Evolutionary conservation across 2,113 vertebrate species (phyloP).

Genomic region (Rafetus swinhoei): DNA sequence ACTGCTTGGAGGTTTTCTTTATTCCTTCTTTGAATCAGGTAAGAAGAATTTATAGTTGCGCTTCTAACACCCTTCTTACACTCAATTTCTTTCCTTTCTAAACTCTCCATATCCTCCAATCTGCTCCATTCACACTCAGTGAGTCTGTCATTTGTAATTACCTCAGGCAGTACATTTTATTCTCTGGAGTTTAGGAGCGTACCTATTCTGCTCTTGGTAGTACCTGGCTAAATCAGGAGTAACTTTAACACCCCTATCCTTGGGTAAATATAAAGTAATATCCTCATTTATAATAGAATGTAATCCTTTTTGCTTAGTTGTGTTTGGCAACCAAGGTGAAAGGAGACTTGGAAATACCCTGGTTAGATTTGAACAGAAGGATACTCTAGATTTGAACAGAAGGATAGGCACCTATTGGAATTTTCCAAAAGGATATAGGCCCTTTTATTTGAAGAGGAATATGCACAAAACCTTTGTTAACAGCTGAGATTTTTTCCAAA

Average conservation of each 20-base stretch:
- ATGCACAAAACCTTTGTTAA: too few relatives aligned
- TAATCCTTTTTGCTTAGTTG: neutral
- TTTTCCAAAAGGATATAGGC: neutral
- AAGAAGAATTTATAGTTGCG: neutral
- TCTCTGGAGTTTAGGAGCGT: neutral
- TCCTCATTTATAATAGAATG: neutral
- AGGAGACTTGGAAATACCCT: neutral
- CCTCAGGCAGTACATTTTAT: neutral
- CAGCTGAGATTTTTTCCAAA: too few relatives aligned
- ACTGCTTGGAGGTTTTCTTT: conserved; percentile 10
- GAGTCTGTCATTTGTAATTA: neutral
- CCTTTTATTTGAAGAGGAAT: too few relatives aligned
- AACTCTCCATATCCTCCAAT: neutral
- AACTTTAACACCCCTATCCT: fast-evolving
- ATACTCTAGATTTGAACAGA: neutral
- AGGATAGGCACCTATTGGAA: neutral
- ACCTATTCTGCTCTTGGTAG: neutral
- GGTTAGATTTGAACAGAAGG: neutral
- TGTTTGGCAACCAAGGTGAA: neutral
- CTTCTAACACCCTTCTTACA: neutral
- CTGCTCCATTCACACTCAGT: neutral
- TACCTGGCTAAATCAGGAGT: neutral
- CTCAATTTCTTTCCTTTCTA: neutral
- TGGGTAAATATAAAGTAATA: neutral
- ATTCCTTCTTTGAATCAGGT: neutral